Conservation (phyloP, 2,113 vertebrate genomes). For the Python bivittatus region DNA sequence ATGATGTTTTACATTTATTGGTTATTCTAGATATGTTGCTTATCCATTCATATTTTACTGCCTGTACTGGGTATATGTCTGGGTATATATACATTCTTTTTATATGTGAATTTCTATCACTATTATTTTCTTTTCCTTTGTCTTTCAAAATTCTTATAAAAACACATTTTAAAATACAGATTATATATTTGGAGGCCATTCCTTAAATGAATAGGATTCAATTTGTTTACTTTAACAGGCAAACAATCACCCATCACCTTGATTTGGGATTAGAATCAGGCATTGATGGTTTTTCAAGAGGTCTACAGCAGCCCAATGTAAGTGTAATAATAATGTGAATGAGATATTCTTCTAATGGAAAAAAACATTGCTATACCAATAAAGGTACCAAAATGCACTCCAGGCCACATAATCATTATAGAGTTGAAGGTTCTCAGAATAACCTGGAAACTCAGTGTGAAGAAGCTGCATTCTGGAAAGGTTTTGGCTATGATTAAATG, state of each 20-base stretch:
- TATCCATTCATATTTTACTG: background rate
- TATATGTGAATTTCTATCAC: background rate
- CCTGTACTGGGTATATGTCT: background rate
- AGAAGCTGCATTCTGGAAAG: background rate
- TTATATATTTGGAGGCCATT: background rate
- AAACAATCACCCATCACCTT: background rate
- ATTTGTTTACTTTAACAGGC: background rate
- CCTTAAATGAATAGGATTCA: background rate
- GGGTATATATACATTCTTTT: too few relatives aligned
- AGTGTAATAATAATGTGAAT: background rate
- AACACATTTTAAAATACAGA: background rate
- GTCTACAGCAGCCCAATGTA: background rate
- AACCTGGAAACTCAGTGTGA: background rate
- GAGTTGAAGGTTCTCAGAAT: background rate
- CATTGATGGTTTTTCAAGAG: background rate
- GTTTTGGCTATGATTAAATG: background rate
- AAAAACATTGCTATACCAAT: background rate
- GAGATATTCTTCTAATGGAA: background rate
- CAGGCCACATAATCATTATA: background rate
- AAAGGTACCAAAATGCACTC: background rate
- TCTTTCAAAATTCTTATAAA: background rate
- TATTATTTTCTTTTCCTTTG: background rate
- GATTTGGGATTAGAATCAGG: background rate
- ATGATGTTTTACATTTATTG: background rate
- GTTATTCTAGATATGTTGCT: background rate